Evolutionary conservation across 2,888 invertebrate species (phyloP).

Genomic region (Stratiomys singularior): DNA sequence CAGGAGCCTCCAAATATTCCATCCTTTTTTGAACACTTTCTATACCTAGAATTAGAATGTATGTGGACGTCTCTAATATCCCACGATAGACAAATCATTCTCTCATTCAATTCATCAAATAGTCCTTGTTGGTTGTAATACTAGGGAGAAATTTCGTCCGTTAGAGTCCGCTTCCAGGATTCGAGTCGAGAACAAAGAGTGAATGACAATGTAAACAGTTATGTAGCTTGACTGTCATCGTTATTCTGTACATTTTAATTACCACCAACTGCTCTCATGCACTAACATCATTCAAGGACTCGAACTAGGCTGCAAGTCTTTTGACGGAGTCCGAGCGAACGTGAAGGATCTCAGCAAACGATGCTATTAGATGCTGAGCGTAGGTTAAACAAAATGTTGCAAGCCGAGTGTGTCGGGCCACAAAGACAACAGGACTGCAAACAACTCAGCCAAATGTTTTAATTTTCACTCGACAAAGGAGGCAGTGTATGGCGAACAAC

Average conservation of each 20-base stretch:
- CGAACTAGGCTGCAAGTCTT: slow-evolving; percentile 2
- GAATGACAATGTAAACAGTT: slow-evolving; percentile 43
- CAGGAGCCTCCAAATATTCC: no score
- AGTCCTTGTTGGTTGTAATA: neutral
- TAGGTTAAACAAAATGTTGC: neutral
- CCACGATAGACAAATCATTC: no score
- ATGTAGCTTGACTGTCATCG: slow-evolving; percentile 31
- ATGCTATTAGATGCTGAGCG: neutral
- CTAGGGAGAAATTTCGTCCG: neutral
- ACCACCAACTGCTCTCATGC: slow-evolving; percentile 40
- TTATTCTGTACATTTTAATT: slow-evolving; percentile 46
- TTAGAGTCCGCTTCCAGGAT: neutral
- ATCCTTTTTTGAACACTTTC: no score
- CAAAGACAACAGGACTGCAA: slow-evolving; percentile 29
- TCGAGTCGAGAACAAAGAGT: slow-evolving; percentile 29
- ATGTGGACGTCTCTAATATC: no score
- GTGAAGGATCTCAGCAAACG: neutral
- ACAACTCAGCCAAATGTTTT: slow-evolving; percentile 39
- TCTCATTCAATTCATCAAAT: neutral
- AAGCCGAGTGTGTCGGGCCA: neutral
- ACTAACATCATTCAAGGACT: slow-evolving; percentile 31
- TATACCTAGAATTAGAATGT: no score
- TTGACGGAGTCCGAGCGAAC: neutral
- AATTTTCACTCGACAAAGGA: slow-evolving; percentile 39
- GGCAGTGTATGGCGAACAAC: neutral